Conservation (phyloP, 92 coral and sea anemone species). For the Pocillopora meandrina region DNA sequence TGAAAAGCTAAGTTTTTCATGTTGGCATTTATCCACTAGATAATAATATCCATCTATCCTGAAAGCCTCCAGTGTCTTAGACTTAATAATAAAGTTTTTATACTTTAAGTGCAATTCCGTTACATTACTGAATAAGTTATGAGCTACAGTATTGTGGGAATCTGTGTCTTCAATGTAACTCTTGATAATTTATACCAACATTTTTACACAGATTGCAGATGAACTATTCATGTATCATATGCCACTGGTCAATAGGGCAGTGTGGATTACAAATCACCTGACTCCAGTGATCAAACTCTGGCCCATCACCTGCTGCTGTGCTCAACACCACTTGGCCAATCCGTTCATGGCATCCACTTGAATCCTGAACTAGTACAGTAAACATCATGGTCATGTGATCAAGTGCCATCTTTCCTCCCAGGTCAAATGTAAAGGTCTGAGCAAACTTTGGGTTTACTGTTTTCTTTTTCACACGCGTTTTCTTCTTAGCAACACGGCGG, state of each 20-base stretch:
- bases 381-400: conserved; percentile 92
- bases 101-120: too few species aligned
- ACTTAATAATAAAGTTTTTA: too few species aligned
- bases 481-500: conserved; percentile 93
- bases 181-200: background rate
- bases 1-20: too few species aligned
- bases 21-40: too few species aligned
- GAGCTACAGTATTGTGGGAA: too few species aligned
- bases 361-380: conserved; percentile 86
- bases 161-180: too few species aligned
- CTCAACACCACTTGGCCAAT: conserved; percentile 97
- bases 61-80: too few species aligned
- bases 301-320: conserved; percentile 87
- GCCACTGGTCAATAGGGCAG: conserved; percentile 99
- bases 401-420: conserved; percentile 81
- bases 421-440: conserved; percentile 92
- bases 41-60: too few species aligned
- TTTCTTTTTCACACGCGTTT: conserved; percentile 96
- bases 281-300: conserved; percentile 98
- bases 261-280: conserved; percentile 98
- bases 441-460: conserved; percentile 96
- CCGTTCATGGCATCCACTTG: conserved; percentile 98
- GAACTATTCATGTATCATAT: conserved; percentile 92
- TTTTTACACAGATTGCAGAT: background rate
- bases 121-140: too few species aligned